These are phyloP conservation scores for Berghia stephanieae DNA, from an alignment of 1,140 invertebrate species.

Conservation along the genomic window DNA sequence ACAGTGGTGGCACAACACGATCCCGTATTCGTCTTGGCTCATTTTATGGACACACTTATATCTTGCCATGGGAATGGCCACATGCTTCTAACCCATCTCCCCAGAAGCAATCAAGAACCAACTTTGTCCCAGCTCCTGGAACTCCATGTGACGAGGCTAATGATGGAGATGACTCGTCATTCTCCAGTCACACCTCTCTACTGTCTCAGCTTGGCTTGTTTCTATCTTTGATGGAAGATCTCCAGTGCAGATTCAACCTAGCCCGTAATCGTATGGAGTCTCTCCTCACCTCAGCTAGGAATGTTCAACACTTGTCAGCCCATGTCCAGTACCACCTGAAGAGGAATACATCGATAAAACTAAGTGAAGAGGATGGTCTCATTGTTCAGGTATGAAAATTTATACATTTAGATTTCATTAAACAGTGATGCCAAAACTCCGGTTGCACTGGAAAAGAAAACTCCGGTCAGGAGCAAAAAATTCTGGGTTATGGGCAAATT, in stretches of 20 bases:
- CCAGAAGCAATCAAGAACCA: slow-evolving; percentile 14
- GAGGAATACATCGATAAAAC: slow-evolving; percentile 44
- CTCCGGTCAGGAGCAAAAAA: too few relatives aligned
- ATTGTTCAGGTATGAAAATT: slow-evolving; percentile 69
- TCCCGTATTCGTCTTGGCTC: slow-evolving; percentile 90
- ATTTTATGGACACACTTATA: slow-evolving; percentile 88
- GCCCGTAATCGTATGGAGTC: slow-evolving; percentile 73
- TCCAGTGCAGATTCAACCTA: slow-evolving; percentile 84
- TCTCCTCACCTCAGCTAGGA: slow-evolving; percentile 46
- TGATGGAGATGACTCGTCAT: background rate
- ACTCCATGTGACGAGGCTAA: too few relatives aligned
- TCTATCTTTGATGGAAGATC: slow-evolving; percentile 77
- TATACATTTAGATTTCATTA: too few relatives aligned
- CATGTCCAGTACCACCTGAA: slow-evolving; percentile 61
- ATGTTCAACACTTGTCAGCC: slow-evolving; percentile 47
- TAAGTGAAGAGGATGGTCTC: slow-evolving; percentile 72
- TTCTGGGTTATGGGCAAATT: too few relatives aligned
- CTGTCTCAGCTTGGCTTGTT: slow-evolving; percentile 60
- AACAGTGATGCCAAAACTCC: too few relatives aligned
- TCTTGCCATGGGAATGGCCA: slow-evolving; percentile 75
- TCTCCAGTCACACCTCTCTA: slow-evolving; percentile 39
- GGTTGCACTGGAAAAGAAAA: too few relatives aligned
- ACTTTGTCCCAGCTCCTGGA: too few relatives aligned
- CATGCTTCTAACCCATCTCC: slow-evolving; percentile 27
- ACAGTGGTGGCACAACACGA: slow-evolving; percentile 87